phyloP scores from a whole-genome alignment of 2,797 vertebrate species.

The Pipistrellus pipistrellus region DNA sequence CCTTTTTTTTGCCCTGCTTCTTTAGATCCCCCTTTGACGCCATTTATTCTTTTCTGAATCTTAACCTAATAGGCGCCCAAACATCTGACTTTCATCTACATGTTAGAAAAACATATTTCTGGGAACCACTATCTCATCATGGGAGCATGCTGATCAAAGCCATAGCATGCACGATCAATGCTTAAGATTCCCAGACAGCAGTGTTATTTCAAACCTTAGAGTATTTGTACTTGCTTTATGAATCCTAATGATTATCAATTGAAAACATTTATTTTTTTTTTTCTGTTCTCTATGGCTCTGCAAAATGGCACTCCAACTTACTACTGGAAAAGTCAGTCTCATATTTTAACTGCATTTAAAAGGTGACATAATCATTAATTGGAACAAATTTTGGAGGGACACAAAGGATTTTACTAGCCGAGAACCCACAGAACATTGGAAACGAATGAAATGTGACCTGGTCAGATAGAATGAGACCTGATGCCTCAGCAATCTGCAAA shows the following conservation, averaged over 20 bases:
- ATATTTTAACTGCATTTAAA: accelerated
- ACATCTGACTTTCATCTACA: background rate
- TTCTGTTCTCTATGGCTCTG: background rate
- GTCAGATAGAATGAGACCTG: slow-evolving; percentile 2
- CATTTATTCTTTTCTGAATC: slow-evolving; percentile 26
- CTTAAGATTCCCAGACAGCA: slow-evolving; percentile 20
- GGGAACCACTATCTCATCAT: background rate
- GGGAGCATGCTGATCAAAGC: background rate
- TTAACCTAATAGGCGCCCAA: background rate
- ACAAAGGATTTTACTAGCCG: background rate
- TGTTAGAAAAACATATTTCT: slow-evolving; percentile 18
- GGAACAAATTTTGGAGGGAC: accelerated
- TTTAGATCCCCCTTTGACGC: background rate
- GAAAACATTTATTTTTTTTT: background rate
- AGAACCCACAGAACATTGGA: background rate
- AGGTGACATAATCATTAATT: accelerated
- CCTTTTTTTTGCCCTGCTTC: background rate
- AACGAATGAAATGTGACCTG: slow-evolving; percentile 62
- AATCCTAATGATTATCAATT: slow-evolving; percentile 52
- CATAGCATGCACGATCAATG: background rate
- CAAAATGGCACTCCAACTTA: background rate
- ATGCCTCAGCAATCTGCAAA: background rate
- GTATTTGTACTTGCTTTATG: slow-evolving; percentile 47
- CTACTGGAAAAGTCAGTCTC: background rate
- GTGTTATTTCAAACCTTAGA: background rate